Evolutionary conservation across 2,113 vertebrate genomes (phyloP).

Genomic region (Charadrius vociferus): DNA sequence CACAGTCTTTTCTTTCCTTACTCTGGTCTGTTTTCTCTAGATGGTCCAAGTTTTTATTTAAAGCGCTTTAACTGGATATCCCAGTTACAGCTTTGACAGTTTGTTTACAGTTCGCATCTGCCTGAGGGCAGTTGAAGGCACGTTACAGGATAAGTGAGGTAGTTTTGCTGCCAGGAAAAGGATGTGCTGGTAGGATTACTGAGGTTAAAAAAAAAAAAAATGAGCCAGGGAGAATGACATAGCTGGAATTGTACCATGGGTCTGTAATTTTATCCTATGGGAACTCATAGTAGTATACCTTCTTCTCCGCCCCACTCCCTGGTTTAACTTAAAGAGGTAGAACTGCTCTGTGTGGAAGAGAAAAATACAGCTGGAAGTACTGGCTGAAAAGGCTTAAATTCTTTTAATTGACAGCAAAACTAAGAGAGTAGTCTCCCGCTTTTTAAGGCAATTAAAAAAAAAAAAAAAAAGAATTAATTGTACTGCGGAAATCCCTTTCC

Average conservation of each 20-base stretch:
- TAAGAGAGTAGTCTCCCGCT: neutral
- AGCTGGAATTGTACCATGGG: neutral
- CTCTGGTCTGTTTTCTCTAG: constrained; percentile 52
- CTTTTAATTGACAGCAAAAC: neutral
- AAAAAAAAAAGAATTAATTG: neutral
- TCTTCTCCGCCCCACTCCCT: neutral
- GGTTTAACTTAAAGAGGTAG: neutral
- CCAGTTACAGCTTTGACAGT: constrained; percentile 65
- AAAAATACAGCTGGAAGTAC: neutral
- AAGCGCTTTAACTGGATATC: constrained; percentile 77
- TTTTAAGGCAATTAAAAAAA: neutral
- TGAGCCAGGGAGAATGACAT: neutral
- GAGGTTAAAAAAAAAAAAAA: neutral
- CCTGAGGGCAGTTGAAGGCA: constrained; percentile 59
- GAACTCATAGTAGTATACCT: neutral
- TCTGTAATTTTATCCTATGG: constrained; percentile 15
- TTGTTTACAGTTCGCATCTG: constrained; percentile 72
- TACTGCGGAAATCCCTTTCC: neutral
- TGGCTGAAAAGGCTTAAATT: neutral
- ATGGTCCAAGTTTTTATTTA: constrained; percentile 65
- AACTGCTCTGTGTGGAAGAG: neutral
- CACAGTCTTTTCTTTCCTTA: constrained; percentile 35
- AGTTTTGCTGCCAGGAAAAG: constrained; percentile 39
- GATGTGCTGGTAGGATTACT: constrained; percentile 62
- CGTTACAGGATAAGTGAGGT: constrained; percentile 47